These are phyloP conservation scores for Salvelinus namaycush DNA, from an alignment of 2,113 vertebrate genomes.

Conservation along the genomic window DNA sequence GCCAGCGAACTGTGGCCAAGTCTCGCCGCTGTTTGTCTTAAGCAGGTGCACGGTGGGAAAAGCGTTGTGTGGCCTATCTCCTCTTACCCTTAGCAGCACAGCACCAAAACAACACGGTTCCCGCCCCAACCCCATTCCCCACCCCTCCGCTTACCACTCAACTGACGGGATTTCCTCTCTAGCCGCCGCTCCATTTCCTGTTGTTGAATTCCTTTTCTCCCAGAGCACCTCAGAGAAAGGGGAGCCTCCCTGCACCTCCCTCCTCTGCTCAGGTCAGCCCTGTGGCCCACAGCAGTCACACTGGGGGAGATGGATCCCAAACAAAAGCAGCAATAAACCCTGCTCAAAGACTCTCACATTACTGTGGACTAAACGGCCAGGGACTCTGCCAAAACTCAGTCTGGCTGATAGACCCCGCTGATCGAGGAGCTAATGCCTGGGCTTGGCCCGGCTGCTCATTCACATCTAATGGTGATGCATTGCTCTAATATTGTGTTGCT, in stretches of 20 bases:
- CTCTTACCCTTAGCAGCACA: conserved; percentile 32
- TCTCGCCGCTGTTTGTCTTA: background rate
- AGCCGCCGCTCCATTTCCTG: conserved; percentile 69
- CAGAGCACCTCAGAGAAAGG: conserved; percentile 53
- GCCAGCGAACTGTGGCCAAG: conserved; percentile 5
- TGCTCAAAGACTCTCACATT: conserved; percentile 57
- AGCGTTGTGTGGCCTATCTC: conserved; percentile 8
- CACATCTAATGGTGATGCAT: background rate
- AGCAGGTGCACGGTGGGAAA: conserved; percentile 43
- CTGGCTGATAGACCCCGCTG: conserved; percentile 35
- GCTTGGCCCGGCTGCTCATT: conserved; percentile 6
- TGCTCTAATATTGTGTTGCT: background rate
- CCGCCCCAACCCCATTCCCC: background rate
- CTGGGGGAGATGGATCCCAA: conserved; percentile 37
- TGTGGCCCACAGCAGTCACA: conserved; percentile 29
- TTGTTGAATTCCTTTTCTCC: conserved; percentile 73
- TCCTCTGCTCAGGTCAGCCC: conserved; percentile 6
- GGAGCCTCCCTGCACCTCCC: conserved; percentile 33
- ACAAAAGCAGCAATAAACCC: conserved; percentile 49
- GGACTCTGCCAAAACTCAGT: conserved; percentile 46
- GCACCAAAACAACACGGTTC: conserved; percentile 15
- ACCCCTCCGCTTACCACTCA: background rate
- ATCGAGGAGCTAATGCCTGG: conserved; percentile 36
- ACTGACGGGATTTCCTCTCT: conserved; percentile 62
- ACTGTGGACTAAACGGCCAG: conserved; percentile 43